Conservation (phyloP, 1,140 invertebrate species). For the Pantala flavescens region DNA sequence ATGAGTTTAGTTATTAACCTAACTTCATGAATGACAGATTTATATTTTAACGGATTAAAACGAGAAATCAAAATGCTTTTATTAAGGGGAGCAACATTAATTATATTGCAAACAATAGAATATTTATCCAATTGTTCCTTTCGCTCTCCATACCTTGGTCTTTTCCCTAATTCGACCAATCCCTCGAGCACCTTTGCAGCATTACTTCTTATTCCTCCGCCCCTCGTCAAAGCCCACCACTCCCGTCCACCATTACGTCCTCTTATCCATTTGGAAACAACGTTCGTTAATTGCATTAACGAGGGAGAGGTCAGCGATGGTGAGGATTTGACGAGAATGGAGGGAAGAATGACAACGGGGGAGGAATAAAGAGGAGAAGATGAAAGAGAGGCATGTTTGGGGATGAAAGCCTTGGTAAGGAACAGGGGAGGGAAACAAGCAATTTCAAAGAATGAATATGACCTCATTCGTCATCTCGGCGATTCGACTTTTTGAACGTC, state of each 20-base stretch:
- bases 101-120: no score
- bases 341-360: background rate
- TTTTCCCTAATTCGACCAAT: background rate
- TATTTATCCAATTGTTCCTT: background rate
- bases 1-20: no score
- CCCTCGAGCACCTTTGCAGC: background rate
- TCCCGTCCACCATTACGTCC: background rate
- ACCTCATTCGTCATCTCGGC: no score
- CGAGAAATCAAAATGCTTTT: no score
- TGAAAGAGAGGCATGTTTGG: background rate
- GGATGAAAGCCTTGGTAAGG: background rate
- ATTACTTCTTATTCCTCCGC: background rate
- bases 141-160: background rate
- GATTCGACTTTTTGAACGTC: no score
- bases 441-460: no score
- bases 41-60: no score
- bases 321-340: background rate
- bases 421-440: background rate
- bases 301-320: background rate
- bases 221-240: background rate
- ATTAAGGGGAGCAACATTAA: no score
- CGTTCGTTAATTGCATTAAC: conserved; percentile 9
- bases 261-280: conserved; percentile 1
- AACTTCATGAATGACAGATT: no score
- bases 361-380: no score